phyloP scores from a whole-genome alignment of 2,888 invertebrate genomes.

The Leptura quadrifasciata region DNA sequence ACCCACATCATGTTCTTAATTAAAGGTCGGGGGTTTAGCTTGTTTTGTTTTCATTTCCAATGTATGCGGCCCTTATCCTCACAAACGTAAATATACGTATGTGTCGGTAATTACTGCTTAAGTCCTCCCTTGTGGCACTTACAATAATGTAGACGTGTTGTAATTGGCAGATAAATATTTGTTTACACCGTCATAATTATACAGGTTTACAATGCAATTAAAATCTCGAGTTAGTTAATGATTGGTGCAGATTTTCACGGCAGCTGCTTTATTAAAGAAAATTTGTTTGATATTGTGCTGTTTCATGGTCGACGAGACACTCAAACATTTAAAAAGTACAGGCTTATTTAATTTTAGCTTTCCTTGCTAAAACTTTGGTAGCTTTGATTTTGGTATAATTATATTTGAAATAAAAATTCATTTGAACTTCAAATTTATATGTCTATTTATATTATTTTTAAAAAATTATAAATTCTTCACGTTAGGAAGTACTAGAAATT shows the following conservation, averaged over 20 bases:
- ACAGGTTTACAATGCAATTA: not conserved
- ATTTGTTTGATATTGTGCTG: not conserved
- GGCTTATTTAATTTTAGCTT: too few relatives aligned
- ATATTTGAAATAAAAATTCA: too few relatives aligned
- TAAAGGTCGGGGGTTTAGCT: slow-evolving; percentile 11
- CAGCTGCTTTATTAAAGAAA: not conserved
- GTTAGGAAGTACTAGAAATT: too few relatives aligned
- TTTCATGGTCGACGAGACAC: too few relatives aligned
- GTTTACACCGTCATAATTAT: not conserved
- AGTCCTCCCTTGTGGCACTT: not conserved
- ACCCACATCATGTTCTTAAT: slow-evolving; percentile 33
- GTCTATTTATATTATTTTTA: too few relatives aligned
- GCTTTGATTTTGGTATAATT: too few relatives aligned
- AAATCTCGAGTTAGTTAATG: not conserved
- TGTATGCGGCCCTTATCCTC: not conserved
- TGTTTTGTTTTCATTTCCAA: slow-evolving; percentile 17
- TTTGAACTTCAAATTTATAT: too few relatives aligned
- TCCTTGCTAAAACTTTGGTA: too few relatives aligned
- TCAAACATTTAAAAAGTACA: too few relatives aligned
- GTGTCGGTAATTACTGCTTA: slow-evolving; percentile 20
- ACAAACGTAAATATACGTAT: slow-evolving; percentile 10
- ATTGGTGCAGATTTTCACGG: too few relatives aligned
- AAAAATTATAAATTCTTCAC: too few relatives aligned
- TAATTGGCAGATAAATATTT: slow-evolving; percentile 7
- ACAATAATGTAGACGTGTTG: not conserved